These are phyloP conservation scores for Babyrousa celebensis DNA, from an alignment of 2,797 vertebrate genomes.

Conservation along the genomic window DNA sequence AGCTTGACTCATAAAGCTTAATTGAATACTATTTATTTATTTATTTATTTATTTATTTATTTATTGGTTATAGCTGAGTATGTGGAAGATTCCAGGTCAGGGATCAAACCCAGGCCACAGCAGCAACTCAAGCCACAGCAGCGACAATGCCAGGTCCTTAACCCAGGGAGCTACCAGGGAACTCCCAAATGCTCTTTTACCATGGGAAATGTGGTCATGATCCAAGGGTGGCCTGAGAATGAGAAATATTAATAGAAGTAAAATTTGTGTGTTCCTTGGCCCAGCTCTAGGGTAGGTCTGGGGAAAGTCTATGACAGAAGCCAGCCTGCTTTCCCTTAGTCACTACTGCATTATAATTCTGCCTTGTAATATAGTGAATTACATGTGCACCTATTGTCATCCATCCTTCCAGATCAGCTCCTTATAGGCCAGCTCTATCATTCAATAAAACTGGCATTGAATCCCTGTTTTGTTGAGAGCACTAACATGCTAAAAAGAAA, in stretches of 20 bases:
- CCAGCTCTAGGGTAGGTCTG: not conserved
- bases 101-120: too few relatives aligned
- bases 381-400: not conserved
- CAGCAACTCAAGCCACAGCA: too few relatives aligned
- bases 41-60: too few relatives aligned
- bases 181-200: not conserved
- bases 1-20: not conserved
- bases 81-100: too few relatives aligned
- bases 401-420: not conserved
- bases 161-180: too few relatives aligned
- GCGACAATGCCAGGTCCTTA: too few relatives aligned
- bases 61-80: too few relatives aligned
- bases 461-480: conserved; percentile 12
- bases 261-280: not conserved
- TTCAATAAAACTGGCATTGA: not conserved
- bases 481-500: not conserved
- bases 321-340: not conserved
- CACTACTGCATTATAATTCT: not conserved
- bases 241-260: conserved; percentile 36
- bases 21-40: not conserved
- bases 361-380: not conserved
- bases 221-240: not conserved
- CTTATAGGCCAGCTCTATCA: not conserved
- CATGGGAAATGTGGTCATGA: not conserved
- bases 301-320: not conserved